Conservation (phyloP, 2,888 invertebrate genomes). For the Dynastes tityus region DNA sequence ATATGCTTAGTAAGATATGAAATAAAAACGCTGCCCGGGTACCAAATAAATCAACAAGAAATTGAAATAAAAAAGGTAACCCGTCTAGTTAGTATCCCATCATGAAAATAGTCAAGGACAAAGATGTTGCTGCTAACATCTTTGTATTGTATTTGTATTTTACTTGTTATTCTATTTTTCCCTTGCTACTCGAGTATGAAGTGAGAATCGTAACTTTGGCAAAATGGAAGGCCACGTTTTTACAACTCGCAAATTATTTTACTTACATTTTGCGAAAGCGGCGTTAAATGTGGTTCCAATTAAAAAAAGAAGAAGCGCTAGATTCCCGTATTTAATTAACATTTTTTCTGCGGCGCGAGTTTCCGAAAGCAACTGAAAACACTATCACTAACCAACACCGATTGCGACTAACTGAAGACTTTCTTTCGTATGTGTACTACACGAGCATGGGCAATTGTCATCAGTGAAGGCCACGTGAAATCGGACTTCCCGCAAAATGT, state of each 20-base stretch:
- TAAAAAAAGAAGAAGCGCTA: neutral
- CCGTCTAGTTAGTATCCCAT: neutral
- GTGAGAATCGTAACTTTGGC: neutral
- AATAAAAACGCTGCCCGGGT: neutral
- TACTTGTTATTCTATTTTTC: neutral
- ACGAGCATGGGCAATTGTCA: slow-evolving; percentile 23
- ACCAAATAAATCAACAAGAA: slow-evolving; percentile 8
- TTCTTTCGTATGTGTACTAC: slow-evolving; percentile 35
- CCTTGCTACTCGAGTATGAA: neutral
- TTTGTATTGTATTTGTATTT: neutral
- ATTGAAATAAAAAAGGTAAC: neutral
- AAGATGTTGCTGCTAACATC: neutral
- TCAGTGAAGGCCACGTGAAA: slow-evolving; percentile 37
- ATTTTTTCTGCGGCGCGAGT: neutral
- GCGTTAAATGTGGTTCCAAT: neutral
- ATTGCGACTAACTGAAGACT: slow-evolving; percentile 43
- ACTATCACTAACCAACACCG: slow-evolving; percentile 40
- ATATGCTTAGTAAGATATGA: neutral
- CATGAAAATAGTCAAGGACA: slow-evolving; percentile 10
- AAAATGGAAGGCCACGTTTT: too few species aligned
- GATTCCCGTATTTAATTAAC: slow-evolving; percentile 8
- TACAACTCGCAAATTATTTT: neutral
- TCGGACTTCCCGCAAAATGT: slow-evolving; percentile 36
- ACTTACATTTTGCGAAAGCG: slow-evolving; percentile 28
- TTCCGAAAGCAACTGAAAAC: slow-evolving; percentile 25